Conservation (phyloP, 2,888 invertebrate species). For the Euphydryas editha region DNA sequence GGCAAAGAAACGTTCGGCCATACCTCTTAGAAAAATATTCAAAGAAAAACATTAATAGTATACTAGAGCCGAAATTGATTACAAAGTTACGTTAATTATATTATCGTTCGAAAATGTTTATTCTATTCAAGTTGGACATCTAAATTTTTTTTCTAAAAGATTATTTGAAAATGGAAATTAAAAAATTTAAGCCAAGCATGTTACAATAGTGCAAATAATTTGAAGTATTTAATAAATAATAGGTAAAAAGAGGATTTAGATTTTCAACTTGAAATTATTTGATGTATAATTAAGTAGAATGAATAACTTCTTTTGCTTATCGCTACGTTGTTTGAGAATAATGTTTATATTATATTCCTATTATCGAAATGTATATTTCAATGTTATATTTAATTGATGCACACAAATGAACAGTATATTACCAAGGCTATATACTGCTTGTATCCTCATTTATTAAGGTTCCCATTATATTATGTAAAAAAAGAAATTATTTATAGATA, state of each 20-base stretch:
- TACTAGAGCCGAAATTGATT: slow-evolving; percentile 28
- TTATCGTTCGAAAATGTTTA: slow-evolving; percentile 34
- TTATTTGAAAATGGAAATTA: not conserved
- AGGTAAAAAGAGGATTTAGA: not conserved
- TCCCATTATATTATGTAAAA: slow-evolving; percentile 19
- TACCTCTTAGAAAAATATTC: slow-evolving; percentile 1
- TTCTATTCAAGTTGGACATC: slow-evolving; percentile 32
- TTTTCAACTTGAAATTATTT: slow-evolving; percentile 34
- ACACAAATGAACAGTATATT: slow-evolving; percentile 15
- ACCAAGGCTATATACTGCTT: slow-evolving; percentile 16
- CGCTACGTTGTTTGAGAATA: slow-evolving; percentile 39
- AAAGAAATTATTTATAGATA: slow-evolving; percentile 21
- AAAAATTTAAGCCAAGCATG: not conserved
- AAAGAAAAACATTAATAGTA: not conserved
- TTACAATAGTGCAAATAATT: not conserved
- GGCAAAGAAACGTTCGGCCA: not conserved
- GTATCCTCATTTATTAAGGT: slow-evolving; percentile 13
- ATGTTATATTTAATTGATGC: slow-evolving; percentile 30
- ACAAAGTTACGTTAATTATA: slow-evolving; percentile 22
- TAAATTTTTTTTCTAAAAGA: not conserved
- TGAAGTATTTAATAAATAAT: not conserved
- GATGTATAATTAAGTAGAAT: slow-evolving; percentile 24
- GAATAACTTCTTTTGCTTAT: slow-evolving; percentile 41
- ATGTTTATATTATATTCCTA: slow-evolving; percentile 40
- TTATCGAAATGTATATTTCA: slow-evolving; percentile 32